These are phyloP conservation scores for Myxocyprinus asiaticus DNA, from an alignment of 2,113 vertebrate genomes.

Conservation along the genomic window DNA sequence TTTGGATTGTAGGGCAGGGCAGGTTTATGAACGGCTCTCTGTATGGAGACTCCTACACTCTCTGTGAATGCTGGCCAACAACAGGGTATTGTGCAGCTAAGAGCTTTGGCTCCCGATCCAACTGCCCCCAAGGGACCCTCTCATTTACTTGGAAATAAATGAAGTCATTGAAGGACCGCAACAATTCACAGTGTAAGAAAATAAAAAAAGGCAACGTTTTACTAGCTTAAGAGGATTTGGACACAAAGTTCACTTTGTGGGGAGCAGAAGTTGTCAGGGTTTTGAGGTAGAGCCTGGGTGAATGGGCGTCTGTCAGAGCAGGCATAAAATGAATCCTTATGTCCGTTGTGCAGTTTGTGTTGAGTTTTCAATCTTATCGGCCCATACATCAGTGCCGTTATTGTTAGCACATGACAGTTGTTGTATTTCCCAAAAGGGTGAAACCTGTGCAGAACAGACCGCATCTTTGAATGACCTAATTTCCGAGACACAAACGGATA, in stretches of 20 bases:
- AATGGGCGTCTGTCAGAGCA: slow-evolving; percentile 56
- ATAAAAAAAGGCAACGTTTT: slow-evolving; percentile 76
- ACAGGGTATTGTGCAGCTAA: slow-evolving; percentile 64
- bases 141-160: slow-evolving; percentile 70
- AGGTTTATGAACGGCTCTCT: slow-evolving; percentile 36
- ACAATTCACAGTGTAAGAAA: slow-evolving; percentile 73
- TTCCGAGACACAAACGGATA: not conserved
- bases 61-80: slow-evolving; percentile 53
- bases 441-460: not conserved
- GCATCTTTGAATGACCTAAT: not conserved
- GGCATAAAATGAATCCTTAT: slow-evolving; percentile 29
- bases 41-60: slow-evolving; percentile 35
- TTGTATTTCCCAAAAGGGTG: slow-evolving; percentile 46
- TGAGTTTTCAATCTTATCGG: slow-evolving; percentile 42
- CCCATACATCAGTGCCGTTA: slow-evolving; percentile 57
- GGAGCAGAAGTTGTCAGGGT: slow-evolving; percentile 55
- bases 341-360: slow-evolving; percentile 46
- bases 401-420: slow-evolving; percentile 54
- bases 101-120: slow-evolving; percentile 42
- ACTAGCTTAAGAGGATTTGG: slow-evolving; percentile 53
- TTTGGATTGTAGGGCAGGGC: slow-evolving; percentile 31
- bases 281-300: slow-evolving; percentile 62
- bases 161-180: slow-evolving; percentile 68
- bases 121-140: slow-evolving; percentile 56
- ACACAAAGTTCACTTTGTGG: slow-evolving; percentile 72